phyloP scores from a whole-genome alignment of 1,140 invertebrate genomes.

The Polypedilum pembai region DNA sequence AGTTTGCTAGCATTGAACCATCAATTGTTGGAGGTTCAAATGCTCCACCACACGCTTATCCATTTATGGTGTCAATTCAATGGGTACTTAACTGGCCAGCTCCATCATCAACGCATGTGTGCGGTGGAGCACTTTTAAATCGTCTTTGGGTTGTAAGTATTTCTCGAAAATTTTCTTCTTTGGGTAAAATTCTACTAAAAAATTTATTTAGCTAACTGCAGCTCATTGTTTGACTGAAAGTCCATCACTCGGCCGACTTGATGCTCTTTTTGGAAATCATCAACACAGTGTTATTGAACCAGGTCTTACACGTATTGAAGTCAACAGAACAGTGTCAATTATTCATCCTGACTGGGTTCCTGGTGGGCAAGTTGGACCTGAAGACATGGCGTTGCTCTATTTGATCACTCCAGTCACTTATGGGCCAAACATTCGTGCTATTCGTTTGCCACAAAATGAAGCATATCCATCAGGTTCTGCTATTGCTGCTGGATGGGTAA shows the following conservation, averaged over 20 bases:
- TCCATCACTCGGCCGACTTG: slow-evolving; percentile 31
- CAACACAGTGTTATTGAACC: slow-evolving; percentile 33
- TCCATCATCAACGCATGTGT: slow-evolving; percentile 46
- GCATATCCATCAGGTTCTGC: slow-evolving; percentile 36
- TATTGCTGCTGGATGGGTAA: slow-evolving; percentile 44
- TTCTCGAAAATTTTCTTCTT: not conserved
- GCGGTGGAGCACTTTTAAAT: slow-evolving; percentile 53
- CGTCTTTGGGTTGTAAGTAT: slow-evolving; percentile 49
- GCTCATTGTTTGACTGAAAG: slow-evolving; percentile 45
- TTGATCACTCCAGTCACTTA: slow-evolving; percentile 37
- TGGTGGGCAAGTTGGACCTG: slow-evolving; percentile 36
- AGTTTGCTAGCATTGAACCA: not conserved
- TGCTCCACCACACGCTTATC: not conserved
- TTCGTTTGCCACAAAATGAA: slow-evolving; percentile 35
- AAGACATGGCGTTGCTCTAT: slow-evolving; percentile 39
- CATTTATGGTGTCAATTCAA: not conserved
- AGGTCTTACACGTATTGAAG: slow-evolving; percentile 29
- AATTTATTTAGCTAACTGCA: slow-evolving; percentile 38
- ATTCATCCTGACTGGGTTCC: slow-evolving; percentile 37
- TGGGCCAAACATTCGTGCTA: slow-evolving; percentile 34
- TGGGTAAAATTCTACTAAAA: not conserved
- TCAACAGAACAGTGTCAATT: slow-evolving; percentile 34
- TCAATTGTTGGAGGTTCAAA: not conserved
- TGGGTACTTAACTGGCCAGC: not conserved
- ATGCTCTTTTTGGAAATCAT: slow-evolving; percentile 36